Percentiles rank a stretch among this genome's conserved stretches.
These are phyloP conservation scores for Microtus montanus DNA, from an alignment of 2,113 vertebrate species.

Conservation along the genomic window DNA sequence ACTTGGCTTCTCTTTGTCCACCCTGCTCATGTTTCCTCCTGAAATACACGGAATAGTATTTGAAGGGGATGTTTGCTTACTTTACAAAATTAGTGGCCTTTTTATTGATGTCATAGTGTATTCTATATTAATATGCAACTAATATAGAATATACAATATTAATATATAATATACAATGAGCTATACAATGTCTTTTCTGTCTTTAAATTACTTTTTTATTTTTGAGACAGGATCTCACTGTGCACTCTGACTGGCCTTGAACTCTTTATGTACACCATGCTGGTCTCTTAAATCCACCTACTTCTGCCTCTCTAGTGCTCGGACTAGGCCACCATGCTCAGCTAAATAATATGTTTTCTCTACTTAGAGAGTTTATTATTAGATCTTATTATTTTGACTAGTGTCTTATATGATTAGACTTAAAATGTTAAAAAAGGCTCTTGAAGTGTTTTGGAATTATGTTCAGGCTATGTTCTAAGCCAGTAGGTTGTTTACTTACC, in stretches of 20 bases:
- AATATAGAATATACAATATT: no score
- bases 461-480: not conserved
- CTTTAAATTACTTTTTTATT: not conserved
- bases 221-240: not conserved
- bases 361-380: conserved; percentile 7
- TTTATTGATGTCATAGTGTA: conserved; percentile 57
- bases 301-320: not conserved
- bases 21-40: not conserved
- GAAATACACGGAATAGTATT: not conserved
- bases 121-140: not conserved
- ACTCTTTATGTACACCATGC: not conserved
- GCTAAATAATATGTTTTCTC: not conserved
- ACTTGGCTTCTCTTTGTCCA: not conserved
- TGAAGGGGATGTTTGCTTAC: conserved; percentile 15
- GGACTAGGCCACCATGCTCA: not conserved
- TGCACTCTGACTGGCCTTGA: not conserved
- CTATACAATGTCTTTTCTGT: not conserved
- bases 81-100: conserved; percentile 22
- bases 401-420: not conserved
- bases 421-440: not conserved
- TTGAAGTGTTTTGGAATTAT: conserved; percentile 1
- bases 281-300: not conserved
- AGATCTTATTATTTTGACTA: not conserved
- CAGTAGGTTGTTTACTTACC: not conserved
- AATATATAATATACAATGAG: not conserved